phyloP scores from a whole-genome alignment of 1,140 invertebrate species.

The Lethocerus indicus region DNA sequence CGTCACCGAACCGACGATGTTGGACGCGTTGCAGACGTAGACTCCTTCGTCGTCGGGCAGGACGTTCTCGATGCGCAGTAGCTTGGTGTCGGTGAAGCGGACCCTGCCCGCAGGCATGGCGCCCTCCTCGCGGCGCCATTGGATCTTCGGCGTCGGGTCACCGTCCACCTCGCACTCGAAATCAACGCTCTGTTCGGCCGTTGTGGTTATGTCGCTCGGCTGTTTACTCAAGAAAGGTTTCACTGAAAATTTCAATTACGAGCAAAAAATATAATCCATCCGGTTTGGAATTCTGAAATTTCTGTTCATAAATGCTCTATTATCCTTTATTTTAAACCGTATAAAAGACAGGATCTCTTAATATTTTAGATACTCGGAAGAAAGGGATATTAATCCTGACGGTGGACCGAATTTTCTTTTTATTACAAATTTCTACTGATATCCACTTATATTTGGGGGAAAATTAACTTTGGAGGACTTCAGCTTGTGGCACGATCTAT shows the following conservation, averaged over 20 bases:
- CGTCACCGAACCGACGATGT: slow-evolving; percentile 53
- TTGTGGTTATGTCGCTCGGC: slow-evolving; percentile 63
- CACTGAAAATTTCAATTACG: slow-evolving; percentile 35
- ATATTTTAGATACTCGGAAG: background rate
- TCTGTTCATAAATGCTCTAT: background rate
- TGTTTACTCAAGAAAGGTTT: slow-evolving; percentile 72
- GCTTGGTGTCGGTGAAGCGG: slow-evolving; percentile 53
- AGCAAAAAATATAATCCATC: background rate
- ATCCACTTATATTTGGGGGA: too few species aligned
- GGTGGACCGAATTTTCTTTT: background rate
- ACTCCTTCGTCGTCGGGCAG: slow-evolving; percentile 57
- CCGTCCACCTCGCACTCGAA: slow-evolving; percentile 79
- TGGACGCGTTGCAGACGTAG: slow-evolving; percentile 66
- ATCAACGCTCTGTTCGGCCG: slow-evolving; percentile 57
- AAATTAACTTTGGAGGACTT: too few species aligned
- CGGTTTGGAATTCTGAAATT: background rate
- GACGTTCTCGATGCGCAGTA: slow-evolving; percentile 53
- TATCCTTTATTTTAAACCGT: background rate
- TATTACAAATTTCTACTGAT: background rate
- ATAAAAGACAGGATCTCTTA: background rate
- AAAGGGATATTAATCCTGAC: background rate
- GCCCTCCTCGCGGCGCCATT: slow-evolving; percentile 53
- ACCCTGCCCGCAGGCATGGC: slow-evolving; percentile 59
- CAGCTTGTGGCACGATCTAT: too few species aligned
- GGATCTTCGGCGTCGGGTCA: slow-evolving; percentile 65